Evolutionary conservation across 2,113 vertebrate species (phyloP).

Genomic region (Limnothrissa miodon): DNA sequence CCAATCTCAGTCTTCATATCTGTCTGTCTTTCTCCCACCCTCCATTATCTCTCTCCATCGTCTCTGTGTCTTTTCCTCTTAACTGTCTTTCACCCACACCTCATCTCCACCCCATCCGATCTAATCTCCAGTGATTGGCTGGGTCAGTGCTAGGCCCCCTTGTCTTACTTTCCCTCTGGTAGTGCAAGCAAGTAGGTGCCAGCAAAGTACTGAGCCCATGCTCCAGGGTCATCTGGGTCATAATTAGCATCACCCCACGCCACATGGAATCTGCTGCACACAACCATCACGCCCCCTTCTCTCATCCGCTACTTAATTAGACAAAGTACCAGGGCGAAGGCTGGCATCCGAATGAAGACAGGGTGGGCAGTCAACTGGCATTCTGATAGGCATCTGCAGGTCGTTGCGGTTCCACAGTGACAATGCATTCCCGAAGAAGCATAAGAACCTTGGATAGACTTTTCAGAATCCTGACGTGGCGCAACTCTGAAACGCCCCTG

Average conservation of each 20-base stretch:
- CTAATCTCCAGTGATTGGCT: background rate
- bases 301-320: background rate
- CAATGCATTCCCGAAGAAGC: background rate
- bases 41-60: too few species aligned
- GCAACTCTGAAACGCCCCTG: background rate
- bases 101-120: background rate
- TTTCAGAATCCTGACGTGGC: background rate
- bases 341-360: background rate
- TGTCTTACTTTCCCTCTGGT: background rate
- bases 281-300: background rate
- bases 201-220: background rate
- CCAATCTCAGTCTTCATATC: too few species aligned
- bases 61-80: too few species aligned
- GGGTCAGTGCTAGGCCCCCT: background rate
- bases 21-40: too few species aligned
- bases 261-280: background rate
- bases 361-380: too few species aligned
- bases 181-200: background rate
- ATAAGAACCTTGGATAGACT: background rate
- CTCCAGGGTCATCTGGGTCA: background rate
- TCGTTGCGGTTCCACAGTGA: background rate
- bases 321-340: too few species aligned
- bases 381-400: too few species aligned
- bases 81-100: background rate
- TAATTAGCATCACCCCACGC: background rate